Conservation (phyloP, 2,888 invertebrate species). For the Geophilus truncorum region DNA sequence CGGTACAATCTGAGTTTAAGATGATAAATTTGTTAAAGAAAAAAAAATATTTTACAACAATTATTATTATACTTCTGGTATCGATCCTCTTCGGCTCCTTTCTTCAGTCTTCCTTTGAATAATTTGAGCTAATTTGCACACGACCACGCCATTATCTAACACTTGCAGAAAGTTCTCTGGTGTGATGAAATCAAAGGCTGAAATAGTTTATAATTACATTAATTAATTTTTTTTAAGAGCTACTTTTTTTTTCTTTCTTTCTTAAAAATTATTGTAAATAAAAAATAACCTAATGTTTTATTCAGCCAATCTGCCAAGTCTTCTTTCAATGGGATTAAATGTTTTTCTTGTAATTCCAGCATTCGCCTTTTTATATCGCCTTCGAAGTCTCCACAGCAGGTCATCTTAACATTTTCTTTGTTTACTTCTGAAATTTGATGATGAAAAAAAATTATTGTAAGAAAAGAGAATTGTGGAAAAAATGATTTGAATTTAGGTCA, state of each 20-base stretch:
- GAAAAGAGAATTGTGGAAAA: neutral
- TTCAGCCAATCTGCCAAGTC: constrained; percentile 85
- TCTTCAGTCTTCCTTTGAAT: constrained; percentile 70
- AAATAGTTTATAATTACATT: neutral
- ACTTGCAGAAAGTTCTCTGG: constrained; percentile 75
- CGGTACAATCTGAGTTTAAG: constrained; percentile 60
- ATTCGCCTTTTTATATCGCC: constrained; percentile 52
- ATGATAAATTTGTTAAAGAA: constrained; percentile 18
- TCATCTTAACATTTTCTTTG: constrained; percentile 29
- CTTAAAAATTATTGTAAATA: neutral
- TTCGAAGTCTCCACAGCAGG: constrained; percentile 13
- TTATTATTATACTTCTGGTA: constrained; percentile 35
- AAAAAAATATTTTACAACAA: neutral
- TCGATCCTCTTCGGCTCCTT: constrained; percentile 37
- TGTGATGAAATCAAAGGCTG: constrained; percentile 59
- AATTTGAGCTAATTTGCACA: constrained; percentile 73
- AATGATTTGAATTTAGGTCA: neutral
- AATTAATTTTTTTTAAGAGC: no score
- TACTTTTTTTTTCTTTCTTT: no score
- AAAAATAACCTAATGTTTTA: constrained; percentile 64
- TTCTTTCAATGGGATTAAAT: constrained; percentile 75
- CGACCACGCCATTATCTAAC: constrained; percentile 74
- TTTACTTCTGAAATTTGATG: neutral
- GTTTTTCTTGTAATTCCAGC: constrained; percentile 68
- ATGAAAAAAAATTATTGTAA: neutral